Evolutionary conservation across 92 coral and sea anemone genomes (phyloP).

Genomic region (Desmophyllum pertusum): DNA sequence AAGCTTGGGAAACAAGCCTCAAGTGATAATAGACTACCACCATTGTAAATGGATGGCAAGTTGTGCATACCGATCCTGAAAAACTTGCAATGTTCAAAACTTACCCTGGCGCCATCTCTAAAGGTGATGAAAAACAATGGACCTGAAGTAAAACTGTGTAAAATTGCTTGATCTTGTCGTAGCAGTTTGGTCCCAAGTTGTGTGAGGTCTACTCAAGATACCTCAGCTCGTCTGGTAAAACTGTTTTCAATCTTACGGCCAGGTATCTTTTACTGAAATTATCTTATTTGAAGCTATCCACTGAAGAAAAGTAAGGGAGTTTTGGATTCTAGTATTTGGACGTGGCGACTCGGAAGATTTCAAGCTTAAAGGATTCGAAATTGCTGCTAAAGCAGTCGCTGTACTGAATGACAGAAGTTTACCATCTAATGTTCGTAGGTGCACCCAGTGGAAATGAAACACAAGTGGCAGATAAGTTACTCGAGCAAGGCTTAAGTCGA

Average conservation of each 20-base stretch:
- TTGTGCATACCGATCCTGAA: constrained; percentile 21
- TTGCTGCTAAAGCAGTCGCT: constrained; percentile 40
- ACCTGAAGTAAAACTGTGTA: constrained; percentile 23
- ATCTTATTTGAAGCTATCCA: background rate
- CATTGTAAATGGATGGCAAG: background rate
- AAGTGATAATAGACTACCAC: background rate
- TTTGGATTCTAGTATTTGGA: constrained; percentile 25
- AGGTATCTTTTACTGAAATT: constrained; percentile 19
- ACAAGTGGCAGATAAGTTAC: background rate
- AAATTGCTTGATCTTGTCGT: constrained; percentile 39
- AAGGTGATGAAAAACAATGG: constrained; percentile 16
- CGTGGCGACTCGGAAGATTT: constrained; percentile 34
- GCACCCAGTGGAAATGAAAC: constrained; percentile 9
- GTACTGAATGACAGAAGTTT: background rate
- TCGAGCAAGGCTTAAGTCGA: background rate
- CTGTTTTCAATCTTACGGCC: constrained; percentile 18
- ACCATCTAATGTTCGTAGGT: constrained; percentile 11
- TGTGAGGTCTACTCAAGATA: background rate
- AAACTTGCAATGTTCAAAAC: constrained; percentile 25
- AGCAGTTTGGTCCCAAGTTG: constrained; percentile 35
- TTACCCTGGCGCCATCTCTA: background rate
- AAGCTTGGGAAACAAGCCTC: constrained; percentile 23
- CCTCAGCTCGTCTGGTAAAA: background rate
- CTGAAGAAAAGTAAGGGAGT: background rate
- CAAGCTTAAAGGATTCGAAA: constrained; percentile 22